Evolutionary conservation across 2,888 invertebrate species (phyloP).

Genomic region (Philaethria dido): DNA sequence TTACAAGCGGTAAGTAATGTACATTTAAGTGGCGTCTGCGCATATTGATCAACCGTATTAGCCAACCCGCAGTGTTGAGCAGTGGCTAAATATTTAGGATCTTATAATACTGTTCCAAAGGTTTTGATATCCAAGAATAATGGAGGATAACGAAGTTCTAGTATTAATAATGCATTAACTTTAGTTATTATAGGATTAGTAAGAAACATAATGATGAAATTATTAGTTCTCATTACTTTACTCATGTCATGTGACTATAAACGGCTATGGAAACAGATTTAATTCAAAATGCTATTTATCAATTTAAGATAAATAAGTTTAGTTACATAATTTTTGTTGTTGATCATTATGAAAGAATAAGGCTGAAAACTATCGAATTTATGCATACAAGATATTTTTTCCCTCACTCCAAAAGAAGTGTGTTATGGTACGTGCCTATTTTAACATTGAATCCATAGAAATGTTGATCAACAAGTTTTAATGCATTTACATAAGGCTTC

Average conservation of each 20-base stretch:
- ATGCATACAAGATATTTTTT: neutral
- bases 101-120: conserved; percentile 20
- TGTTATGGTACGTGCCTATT: neutral
- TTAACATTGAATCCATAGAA: conserved; percentile 28
- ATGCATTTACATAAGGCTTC: conserved; percentile 18
- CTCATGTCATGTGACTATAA: neutral
- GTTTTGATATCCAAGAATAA: conserved; percentile 10
- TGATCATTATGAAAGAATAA: neutral
- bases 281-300: no score
- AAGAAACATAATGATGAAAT: neutral
- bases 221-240: neutral
- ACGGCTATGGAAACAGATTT: neutral
- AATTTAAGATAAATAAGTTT: neutral
- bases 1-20: conserved; percentile 8
- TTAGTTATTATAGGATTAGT: neutral
- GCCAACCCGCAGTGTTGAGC: conserved; percentile 27
- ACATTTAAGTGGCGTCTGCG: conserved; percentile 38
- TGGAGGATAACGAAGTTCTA: neutral
- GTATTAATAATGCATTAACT: neutral
- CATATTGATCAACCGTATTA: conserved; percentile 35
- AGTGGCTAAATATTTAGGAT: conserved; percentile 28
- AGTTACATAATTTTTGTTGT: neutral
- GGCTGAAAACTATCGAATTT: neutral
- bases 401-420: neutral
- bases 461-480: conserved; percentile 26